Evolutionary conservation across 2,797 vertebrate species (phyloP), one percentile per base, ranked within the genome.

Genomic region (Borostomias antarcticus): DNA sequence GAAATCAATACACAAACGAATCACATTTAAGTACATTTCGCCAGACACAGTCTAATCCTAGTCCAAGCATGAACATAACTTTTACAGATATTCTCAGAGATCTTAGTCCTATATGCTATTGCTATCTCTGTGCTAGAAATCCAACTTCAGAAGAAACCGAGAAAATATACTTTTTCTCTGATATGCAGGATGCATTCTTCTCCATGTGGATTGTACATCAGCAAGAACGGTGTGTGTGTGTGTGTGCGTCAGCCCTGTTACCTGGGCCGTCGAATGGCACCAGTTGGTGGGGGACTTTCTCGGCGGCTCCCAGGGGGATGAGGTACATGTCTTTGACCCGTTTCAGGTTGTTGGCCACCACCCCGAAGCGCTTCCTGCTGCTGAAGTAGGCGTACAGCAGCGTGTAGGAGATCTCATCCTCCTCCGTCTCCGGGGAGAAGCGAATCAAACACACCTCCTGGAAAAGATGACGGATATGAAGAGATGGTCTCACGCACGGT

Each of bases 271-370:
- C 97, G 85, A 99, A 99, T 69, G 98, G 97, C 88, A 98, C 95
- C 35, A 99, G 95, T 83, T 98, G 96, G 87, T 99, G 95, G 75
- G 98, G 98, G 72, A 99, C 95, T 93, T 99, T 98, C 85, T 99
- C 98, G 45, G 88, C 88, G 53, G 96, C 91, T 61, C 96, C 95
- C 84, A 99, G 82, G 28, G 98, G 98, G 81, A 99, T 96, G 73
- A 99, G 94, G 88, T 99, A 99, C 94, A 98, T 96, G 89, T 99
- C 98, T 89, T 99, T 99, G 81, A 99, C 96, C 88, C 95, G 95
- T 88, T 96, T 98, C 85, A 93, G 93, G 75, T 99, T 99, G 89
- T 99, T 99, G 68, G 98, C 98, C 0, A 96, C 96, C 30, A 99
- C 98, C 28, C 98, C 98, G 0, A 98, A 99, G 77, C 98, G 96